Evolutionary conservation across 2,113 vertebrate species (phyloP), one percentile per base, ranked within the genome.

Genomic region (Rhinogobius similis): DNA sequence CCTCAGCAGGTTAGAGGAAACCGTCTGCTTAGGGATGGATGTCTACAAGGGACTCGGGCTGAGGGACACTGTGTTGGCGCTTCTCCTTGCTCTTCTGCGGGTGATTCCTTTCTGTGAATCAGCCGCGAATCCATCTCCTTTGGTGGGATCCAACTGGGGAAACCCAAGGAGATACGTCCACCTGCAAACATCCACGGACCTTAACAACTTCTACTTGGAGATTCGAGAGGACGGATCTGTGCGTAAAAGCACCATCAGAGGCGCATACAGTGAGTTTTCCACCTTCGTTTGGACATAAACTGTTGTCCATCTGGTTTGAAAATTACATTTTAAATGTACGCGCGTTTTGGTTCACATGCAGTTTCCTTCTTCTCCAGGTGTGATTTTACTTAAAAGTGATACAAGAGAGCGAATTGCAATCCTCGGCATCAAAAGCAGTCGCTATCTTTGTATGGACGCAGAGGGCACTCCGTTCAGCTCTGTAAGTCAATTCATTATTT

Each of bases 181-280:
- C 84, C 90, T 94, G 83, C 91, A 92, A 84, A 92, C 92, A 1
- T 91, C 90, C 66, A 91, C 93, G 20, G 92, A 94, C 1, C 70
- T 92, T 27, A 94, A 87, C 90, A 96, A 94, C 89, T 95, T 94
- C 90, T 97, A 98, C 85, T 90, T 99, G 77, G 96, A 97, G 78
- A 97, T 99, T 89, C 92, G 90, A 0, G 67, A 90, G 0, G 94
- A 95, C 0, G 96, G 98, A 59, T 91, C 88, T 0, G 81, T 99
- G 65, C 92, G 95, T 5, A 95, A 95, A 43, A 89, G 90, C 0
- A 92, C 95, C 3, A 80, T 89, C 53, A 94, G 96, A 86, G 96
- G 94, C 62, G 91, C 96, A 69, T 95, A 96, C 79, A 99, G 98
- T 99, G 90, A 96, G 97, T 92, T 27, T 3, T 5, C 6, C 36